A percentile compares a stretch with the other conserved stretches of the same genome.
These are phyloP conservation scores for Phylloscopus whistleri DNA, from an alignment of 2,113 vertebrate species.

Conservation along the genomic window DNA sequence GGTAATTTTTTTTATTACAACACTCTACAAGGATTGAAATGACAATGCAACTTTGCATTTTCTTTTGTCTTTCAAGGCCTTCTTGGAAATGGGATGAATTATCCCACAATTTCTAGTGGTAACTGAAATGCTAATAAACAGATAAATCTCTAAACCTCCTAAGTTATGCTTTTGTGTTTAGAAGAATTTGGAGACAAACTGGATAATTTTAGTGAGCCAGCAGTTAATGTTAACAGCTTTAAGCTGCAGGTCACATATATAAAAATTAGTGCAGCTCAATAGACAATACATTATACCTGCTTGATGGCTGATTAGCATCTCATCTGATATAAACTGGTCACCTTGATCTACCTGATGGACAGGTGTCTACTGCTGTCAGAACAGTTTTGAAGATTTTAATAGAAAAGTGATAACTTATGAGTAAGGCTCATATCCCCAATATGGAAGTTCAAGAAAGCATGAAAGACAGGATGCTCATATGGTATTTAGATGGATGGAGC, in stretches of 20 bases:
- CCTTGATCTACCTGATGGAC: neutral
- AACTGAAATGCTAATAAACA: slow-evolving; percentile 57
- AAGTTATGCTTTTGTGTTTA: slow-evolving; percentile 24
- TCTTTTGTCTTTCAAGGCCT: slow-evolving; percentile 39
- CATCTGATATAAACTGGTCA: neutral
- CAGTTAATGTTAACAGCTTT: neutral
- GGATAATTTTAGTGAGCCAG: neutral
- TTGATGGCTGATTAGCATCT: neutral
- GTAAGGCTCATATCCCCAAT: neutral
- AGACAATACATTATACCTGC: neutral
- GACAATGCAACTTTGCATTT: slow-evolving; percentile 33
- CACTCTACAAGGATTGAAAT: slow-evolving; percentile 41
- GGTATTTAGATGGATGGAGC: neutral
- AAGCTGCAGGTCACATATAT: neutral
- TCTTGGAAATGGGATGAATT: slow-evolving; percentile 51
- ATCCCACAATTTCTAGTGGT: slow-evolving; percentile 46
- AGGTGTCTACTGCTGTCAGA: neutral
- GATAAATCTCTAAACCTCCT: slow-evolving; percentile 49
- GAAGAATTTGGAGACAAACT: neutral
- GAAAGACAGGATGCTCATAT: neutral
- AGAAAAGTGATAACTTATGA: neutral
- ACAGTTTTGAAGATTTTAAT: neutral
- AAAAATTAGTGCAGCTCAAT: neutral
- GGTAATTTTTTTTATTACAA: slow-evolving; percentile 43
- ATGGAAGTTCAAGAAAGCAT: neutral